Evolutionary conservation across 1,140 invertebrate species (phyloP).

Genomic region (Oscheius sp.): DNA sequence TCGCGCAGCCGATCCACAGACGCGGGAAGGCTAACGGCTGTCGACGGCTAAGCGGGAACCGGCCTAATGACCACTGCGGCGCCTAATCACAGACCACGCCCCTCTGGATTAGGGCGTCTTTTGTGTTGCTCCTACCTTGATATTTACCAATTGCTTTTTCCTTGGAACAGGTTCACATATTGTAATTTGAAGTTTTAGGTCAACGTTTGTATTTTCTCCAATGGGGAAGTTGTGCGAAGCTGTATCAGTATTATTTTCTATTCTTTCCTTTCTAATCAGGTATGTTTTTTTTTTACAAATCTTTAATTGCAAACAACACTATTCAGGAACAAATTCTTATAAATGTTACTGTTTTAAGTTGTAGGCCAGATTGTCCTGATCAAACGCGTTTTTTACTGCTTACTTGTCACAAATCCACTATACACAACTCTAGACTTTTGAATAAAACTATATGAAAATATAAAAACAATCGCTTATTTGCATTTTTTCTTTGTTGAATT

Average conservation of each 20-base stretch:
- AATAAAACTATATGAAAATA: too few relatives aligned
- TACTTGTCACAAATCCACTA: too few relatives aligned
- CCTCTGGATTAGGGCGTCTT: too few relatives aligned
- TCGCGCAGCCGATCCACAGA: not conserved
- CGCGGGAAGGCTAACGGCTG: not conserved
- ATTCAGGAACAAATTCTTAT: too few relatives aligned
- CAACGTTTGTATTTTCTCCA: not conserved
- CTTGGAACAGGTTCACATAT: not conserved
- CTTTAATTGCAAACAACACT: too few relatives aligned
- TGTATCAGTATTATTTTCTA: not conserved
- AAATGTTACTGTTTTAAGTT: too few relatives aligned
- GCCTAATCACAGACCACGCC: not conserved
- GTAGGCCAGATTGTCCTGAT: too few relatives aligned
- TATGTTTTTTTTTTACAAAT: not conserved
- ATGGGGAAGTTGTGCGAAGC: not conserved
- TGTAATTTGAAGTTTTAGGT: not conserved
- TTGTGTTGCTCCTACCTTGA: not conserved
- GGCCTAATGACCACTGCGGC: not conserved
- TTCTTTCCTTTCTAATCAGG: conserved; percentile 1
- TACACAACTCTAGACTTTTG: too few relatives aligned
- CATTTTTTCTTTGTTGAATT: too few relatives aligned
- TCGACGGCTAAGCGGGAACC: not conserved
- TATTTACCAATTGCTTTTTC: not conserved
- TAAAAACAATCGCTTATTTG: too few relatives aligned
- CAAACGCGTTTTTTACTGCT: too few relatives aligned